Percentiles rank a stretch among this genome's conserved stretches.
Evolutionary conservation across 2,113 vertebrate genomes (phyloP).

Genomic region (Gasterosteus aculeatus): DNA sequence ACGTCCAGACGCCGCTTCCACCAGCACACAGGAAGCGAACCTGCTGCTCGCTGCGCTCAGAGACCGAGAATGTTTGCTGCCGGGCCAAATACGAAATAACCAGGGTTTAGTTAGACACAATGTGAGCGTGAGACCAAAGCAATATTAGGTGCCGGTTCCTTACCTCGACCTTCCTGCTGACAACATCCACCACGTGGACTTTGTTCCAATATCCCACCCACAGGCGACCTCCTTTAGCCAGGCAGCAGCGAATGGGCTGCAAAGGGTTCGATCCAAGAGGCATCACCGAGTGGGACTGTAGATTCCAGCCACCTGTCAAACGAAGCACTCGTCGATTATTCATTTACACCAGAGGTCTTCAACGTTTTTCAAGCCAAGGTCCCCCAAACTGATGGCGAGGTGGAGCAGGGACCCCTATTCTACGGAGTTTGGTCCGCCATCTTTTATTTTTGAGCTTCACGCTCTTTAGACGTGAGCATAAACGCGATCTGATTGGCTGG

Average conservation of each 20-base stretch:
- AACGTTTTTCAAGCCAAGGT: no score
- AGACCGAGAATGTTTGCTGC: constrained; percentile 80
- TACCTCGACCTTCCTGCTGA: constrained; percentile 77
- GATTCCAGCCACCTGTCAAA: constrained; percentile 78
- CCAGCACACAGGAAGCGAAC: constrained; percentile 82
- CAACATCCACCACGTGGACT: constrained; percentile 76
- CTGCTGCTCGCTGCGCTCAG: constrained; percentile 82
- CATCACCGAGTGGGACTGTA: constrained; percentile 71
- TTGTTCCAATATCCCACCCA: constrained; percentile 86
- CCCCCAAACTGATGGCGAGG: no score
- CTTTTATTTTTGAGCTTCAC: no score
- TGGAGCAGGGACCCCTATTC: no score
- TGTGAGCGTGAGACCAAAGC: neutral
- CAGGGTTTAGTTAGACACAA: neutral
- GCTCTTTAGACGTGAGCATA: no score
- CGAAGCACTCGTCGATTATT: neutral
- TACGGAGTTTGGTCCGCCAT: no score
- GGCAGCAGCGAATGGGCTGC: constrained; percentile 83
- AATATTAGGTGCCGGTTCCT: neutral
- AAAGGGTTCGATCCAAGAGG: constrained; percentile 74
- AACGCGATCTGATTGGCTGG: no score
- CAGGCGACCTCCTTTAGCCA: constrained; percentile 72
- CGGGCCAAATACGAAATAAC: constrained; percentile 7
- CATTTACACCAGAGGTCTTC: neutral
- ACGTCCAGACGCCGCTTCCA: constrained; percentile 82